These are phyloP conservation scores for Allolobophora icterica DNA, from an alignment of 2,888 invertebrate species.

Conservation along the genomic window DNA sequence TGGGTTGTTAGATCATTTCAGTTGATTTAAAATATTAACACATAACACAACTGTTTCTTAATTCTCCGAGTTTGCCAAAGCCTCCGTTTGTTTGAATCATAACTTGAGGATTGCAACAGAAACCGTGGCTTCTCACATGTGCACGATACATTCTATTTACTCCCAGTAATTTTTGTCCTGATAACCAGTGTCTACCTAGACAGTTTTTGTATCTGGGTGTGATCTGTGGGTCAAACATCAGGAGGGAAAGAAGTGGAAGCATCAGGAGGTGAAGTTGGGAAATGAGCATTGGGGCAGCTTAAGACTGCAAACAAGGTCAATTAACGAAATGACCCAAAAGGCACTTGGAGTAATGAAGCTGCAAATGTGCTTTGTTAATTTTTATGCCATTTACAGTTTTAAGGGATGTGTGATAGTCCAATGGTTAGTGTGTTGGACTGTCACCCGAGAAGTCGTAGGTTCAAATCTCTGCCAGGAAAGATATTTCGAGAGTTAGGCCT, in stretches of 20 bases:
- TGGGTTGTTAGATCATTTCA: conserved; percentile 17
- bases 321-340: too few relatives aligned
- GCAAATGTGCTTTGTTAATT: too few relatives aligned
- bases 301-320: too few relatives aligned
- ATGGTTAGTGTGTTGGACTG: too few relatives aligned
- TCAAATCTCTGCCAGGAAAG: too few relatives aligned
- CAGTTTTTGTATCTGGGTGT: neutral
- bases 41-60: neutral
- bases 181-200: neutral
- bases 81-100: neutral
- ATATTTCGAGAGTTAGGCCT: too few relatives aligned
- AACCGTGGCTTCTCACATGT: neutral
- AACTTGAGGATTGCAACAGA: neutral
- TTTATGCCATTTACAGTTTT: too few relatives aligned
- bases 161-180: neutral
- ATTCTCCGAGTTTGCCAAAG: neutral
- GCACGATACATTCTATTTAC: neutral
- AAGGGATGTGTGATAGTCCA: too few relatives aligned
- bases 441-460: too few relatives aligned
- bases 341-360: too few relatives aligned
- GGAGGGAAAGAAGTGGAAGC: neutral
- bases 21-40: neutral
- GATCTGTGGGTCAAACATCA: neutral
- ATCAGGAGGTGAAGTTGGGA: too few relatives aligned
- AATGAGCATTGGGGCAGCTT: too few relatives aligned